Evolutionary conservation across 2,797 vertebrate genomes (phyloP), one percentile per base, ranked within the genome.

Genomic region (Apodemus agrarius): DNA sequence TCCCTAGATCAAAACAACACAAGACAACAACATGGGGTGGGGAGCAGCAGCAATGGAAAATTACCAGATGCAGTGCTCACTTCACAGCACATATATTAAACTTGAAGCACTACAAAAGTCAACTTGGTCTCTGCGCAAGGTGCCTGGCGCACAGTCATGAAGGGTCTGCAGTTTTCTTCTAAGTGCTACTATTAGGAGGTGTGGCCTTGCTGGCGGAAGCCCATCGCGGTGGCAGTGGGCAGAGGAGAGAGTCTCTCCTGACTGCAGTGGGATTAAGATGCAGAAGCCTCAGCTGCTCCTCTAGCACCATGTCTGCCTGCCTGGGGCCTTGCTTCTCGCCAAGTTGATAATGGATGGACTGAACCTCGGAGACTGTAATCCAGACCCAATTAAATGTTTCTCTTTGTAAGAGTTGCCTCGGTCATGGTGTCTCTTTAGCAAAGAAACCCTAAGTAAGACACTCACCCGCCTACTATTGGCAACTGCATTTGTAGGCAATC

Each of bases 401-500:
- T 72, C 67, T 72, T 72, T 72, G 10, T 37, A 37, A 37, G 34
- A 72, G 17, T 72, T 37, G 67, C n/a, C n/a, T 72, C 21, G 67
- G 67, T 37, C 67, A 72, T 21, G 67, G 67, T 4, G 34, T 37
- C 34, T 37, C 67, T 72, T 72, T 7, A 72, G 67, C 67, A 72
- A 37, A 9, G 67, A 34, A 72, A 21, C 67, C 31, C 67, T 72
- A 67, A 67, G 65, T 34, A 37, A 72, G 34, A 37, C n/a, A 72
- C 67, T 65, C 29, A 37, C 13, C 84, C 65, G 22, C 37, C 11
- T 24, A 1, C 67, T 86, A 9, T n/a, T 2, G 1, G 24, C 1
- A 1, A n/a, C 52, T 93, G 37, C 1, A 1, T 34, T 95, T 97
- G 90, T 97, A 99, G 99, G 99, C 99, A 17, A 57, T 57, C 83